phyloP scores from a whole-genome alignment of 2,113 vertebrate genomes.

The Nothocercus julius region DNA sequence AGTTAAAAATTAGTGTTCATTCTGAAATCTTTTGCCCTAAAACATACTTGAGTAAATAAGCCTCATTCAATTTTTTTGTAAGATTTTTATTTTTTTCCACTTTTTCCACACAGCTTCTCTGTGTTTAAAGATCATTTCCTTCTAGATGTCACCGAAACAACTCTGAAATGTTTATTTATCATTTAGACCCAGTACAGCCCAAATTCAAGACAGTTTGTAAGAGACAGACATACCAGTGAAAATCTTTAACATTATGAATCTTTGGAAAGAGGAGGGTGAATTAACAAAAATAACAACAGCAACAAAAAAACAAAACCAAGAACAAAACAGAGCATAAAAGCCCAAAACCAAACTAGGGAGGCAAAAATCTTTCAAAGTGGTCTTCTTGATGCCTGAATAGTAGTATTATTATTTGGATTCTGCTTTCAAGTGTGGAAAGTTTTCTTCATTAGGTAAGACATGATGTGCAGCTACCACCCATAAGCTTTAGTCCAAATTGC shows the following conservation, averaged over 20 bases:
- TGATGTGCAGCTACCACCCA: constrained; percentile 77
- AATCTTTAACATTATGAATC: neutral
- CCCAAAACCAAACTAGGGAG: neutral
- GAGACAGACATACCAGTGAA: neutral
- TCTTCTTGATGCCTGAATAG: neutral
- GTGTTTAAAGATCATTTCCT: neutral
- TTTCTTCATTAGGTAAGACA: neutral
- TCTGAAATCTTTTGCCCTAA: neutral
- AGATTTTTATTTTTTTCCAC: neutral
- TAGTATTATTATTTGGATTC: neutral
- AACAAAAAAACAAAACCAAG: too few species aligned
- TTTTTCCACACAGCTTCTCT: neutral
- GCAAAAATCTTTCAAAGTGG: neutral
- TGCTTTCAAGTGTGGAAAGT: neutral
- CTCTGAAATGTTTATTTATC: neutral
- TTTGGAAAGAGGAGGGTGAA: neutral
- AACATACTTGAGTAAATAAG: neutral
- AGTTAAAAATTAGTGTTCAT: neutral
- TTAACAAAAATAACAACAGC: neutral
- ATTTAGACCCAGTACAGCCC: neutral
- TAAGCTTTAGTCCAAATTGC: constrained; percentile 91
- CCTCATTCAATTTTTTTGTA: neutral
- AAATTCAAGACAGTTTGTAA: neutral
- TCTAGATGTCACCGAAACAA: neutral
- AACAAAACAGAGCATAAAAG: neutral